Percentiles rank a stretch among this genome's conserved stretches.
Evolutionary conservation across 2,888 invertebrate genomes (phyloP).

Genomic region (Stenotaenia linearis): DNA sequence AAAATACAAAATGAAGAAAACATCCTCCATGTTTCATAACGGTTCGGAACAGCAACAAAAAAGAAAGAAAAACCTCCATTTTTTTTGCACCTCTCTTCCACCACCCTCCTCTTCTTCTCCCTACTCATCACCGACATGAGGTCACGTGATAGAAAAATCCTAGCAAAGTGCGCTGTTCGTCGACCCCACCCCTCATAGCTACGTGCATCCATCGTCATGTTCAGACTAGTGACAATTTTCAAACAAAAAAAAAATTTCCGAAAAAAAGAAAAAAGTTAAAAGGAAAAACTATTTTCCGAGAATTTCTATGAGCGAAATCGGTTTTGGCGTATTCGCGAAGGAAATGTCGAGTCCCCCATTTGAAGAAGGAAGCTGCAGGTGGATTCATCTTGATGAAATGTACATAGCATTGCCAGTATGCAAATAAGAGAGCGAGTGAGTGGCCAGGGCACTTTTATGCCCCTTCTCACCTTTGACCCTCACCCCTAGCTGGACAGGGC

Average conservation of each 20-base stretch:
- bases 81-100: not conserved
- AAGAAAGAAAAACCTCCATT: not conserved
- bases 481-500: conserved; percentile 14
- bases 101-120: not conserved
- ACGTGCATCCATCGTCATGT: not conserved
- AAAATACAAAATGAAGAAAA: not conserved
- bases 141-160: conserved; percentile 15
- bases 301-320: not conserved
- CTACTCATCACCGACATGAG: conserved; percentile 6
- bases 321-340: not conserved
- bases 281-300: not conserved
- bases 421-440: conserved; percentile 15
- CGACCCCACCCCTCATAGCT: conserved; percentile 11
- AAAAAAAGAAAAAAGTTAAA: not conserved
- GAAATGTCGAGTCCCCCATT: not conserved
- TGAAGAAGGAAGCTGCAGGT: conserved; percentile 19
- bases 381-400: conserved; percentile 15
- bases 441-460: conserved; percentile 15
- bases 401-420: conserved; percentile 19
- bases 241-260: not conserved
- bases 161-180: conserved; percentile 1
- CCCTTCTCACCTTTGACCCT: conserved; percentile 19
- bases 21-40: not conserved
- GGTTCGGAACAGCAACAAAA: not conserved
- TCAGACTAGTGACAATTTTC: not conserved